A percentile compares a stretch with the other conserved stretches of the same genome.
Conservation (phyloP, 2,113 vertebrate genomes). For the human (Homo sapiens) region DNA sequence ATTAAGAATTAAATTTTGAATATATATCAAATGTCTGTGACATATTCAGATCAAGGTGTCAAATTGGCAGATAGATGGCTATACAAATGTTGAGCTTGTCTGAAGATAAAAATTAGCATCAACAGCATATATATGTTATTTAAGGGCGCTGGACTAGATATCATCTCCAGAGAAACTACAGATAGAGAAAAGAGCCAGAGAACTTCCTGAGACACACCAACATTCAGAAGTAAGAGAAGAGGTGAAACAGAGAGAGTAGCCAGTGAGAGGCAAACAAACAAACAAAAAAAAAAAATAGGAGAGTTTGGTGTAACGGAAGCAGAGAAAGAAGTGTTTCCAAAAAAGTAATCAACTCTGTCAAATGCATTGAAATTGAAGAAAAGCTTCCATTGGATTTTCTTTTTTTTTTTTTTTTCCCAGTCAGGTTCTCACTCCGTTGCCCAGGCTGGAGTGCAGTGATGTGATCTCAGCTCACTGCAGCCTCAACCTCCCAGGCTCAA, state of each 20-base stretch:
- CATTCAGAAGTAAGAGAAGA: background rate
- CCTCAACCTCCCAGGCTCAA: too few relatives aligned
- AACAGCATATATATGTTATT: background rate
- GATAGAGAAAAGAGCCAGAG: background rate
- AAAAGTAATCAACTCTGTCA: background rate
- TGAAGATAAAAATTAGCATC: background rate
- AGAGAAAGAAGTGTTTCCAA: background rate
- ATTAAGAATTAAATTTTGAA: background rate
- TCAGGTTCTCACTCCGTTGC: too few relatives aligned
- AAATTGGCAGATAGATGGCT: background rate
- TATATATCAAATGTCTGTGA: background rate
- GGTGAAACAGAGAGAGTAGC: background rate
- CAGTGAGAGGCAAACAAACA: background rate
- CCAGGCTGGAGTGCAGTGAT: too few relatives aligned
- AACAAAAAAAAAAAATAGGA: background rate
- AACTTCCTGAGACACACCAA: background rate
- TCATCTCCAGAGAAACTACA: background rate
- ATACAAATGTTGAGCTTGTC: background rate
- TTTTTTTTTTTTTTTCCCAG: too few relatives aligned
- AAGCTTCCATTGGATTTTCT: too few relatives aligned
- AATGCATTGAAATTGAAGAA: background rate
- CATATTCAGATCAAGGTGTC: background rate
- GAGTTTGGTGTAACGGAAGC: background rate
- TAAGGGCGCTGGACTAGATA: background rate
- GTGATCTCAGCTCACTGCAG: too few relatives aligned